A percentile compares a stretch with the other conserved stretches of the same genome.
Conservation (phyloP, 2,797 vertebrate species). For the Pteronotus mesoamericanus region DNA sequence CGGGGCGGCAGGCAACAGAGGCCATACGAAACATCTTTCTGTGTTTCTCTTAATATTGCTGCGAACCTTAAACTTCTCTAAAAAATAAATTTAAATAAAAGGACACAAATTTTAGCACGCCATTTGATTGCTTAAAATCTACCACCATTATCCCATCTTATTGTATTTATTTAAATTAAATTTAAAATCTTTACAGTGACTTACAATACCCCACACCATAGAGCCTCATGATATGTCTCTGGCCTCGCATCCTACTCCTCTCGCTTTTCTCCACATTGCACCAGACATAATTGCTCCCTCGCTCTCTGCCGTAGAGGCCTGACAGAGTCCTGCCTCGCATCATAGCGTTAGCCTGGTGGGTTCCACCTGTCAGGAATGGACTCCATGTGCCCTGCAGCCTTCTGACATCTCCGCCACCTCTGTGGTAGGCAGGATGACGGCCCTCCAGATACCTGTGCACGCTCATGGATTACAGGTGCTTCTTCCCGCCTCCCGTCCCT, state of each 20-base stretch:
- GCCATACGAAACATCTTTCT: neutral
- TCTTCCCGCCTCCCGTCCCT: neutral
- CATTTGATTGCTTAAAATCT: neutral
- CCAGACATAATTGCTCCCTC: no score
- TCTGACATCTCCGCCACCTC: no score
- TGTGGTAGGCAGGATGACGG: no score
- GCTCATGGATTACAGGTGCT: neutral
- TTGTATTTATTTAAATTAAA: neutral
- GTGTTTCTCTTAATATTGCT: neutral
- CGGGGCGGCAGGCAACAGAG: rapidly evolving
- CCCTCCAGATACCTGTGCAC: neutral
- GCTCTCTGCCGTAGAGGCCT: no score
- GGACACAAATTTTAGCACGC: neutral
- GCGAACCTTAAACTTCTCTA: neutral
- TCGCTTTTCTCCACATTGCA: neutral
- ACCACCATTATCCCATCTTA: neutral
- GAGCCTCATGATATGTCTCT: no score
- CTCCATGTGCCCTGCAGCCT: no score
- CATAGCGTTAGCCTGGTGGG: no score
- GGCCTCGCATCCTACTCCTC: rapidly evolving
- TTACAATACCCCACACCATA: neutral
- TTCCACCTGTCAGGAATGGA: no score
- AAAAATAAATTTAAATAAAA: neutral
- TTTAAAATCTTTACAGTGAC: neutral
- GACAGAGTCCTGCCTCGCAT: neutral